Evolutionary conservation across 2,797 vertebrate genomes (phyloP), one percentile per base, ranked within the genome.

Genomic region (Dendrocincla tyrannina): DNA sequence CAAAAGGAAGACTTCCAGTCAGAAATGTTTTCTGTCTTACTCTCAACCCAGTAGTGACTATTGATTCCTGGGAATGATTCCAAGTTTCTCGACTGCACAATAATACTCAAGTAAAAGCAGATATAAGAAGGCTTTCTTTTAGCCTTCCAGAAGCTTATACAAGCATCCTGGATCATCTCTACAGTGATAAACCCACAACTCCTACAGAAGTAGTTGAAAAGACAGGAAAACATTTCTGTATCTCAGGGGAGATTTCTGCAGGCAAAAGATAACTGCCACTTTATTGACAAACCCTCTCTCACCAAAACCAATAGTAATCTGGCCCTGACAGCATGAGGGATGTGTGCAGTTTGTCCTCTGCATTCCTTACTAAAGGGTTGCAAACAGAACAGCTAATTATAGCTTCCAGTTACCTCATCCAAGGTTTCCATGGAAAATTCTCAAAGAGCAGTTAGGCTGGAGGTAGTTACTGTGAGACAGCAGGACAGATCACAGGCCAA

Each of bases 281-380:
- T 93, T 83, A 94, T 83, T 96, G 92, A 96, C 89, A 89, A 95
- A 58, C 37, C 20, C 58, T 73, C 44, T 58, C 60, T 73, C 68
- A 86, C 30, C 24, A 23, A 80, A 93, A 75, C 50, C 1, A 17
- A 92, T 37, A 93, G 72, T 19, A 50, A 93, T 88, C 89, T 83
- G 68, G 42, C 60, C 72, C 75, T 66, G 79, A 72, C 49, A 94
- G 84, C 41, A 55, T 30, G 66, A 95, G 72, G 59, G 69, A 84
- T 55, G 42, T 23, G 37, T 56, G 64, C 2, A 44, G 66, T n/a
- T 86, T 35, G 69, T 66, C 72, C 79, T 68, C 56, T 77, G 89
- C 68, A 63, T 94, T 93, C 55, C 52, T 82, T n/a, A 90, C 67
- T 32, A n/a, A 90, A 76, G 32, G 28, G 32, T 5, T 89, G 60